Evolutionary conservation across 1,140 invertebrate genomes (phyloP), one percentile per base, ranked within the genome.

Genomic region (Sinella curviseta): DNA sequence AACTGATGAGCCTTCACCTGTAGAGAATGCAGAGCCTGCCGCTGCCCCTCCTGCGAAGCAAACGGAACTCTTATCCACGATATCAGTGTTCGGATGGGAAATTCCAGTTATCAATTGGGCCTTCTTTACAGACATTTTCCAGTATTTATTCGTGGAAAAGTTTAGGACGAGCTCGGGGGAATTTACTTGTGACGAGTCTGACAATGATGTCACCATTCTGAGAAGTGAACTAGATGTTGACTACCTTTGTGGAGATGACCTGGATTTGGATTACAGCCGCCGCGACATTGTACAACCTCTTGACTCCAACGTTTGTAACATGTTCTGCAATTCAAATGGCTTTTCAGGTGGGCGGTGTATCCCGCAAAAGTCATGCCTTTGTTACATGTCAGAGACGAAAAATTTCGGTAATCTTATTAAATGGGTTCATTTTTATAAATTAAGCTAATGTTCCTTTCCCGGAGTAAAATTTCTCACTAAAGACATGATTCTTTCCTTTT

Each of bases 401-500:
- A 70, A 70, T 31, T 70, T 31, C n/a, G 65, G 65, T 70, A 33
- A 70, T 24, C n/a, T 30, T 14, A n/a, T n/a, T n/a, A n/a, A n/a
- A n/a, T n/a, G n/a, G n/a, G n/a, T n/a, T n/a, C n/a, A n/a, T n/a
- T 14, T 70, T 4, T 70, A 31, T 70, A 14, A 70, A 33, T 4
- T 3, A 14, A 70, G 4, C 30, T 16, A 12, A 70, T 70, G 26
- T 33, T 26, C 57, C n/a, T n/a, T n/a, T n/a, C n/a, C n/a, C n/a
- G n/a, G n/a, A n/a, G 26, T 8, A 65, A 65, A 65, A 12, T 48
- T 48, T 48, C 39, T 8, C 8, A 65, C 4, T 8, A 65, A 26
- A 26, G 8, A 8, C 57, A 65, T 12, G 16, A 65, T 65, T 26
- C 4, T 12, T 65, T 17, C 24, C 8, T n/a, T 65, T 65, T 16